Evolutionary conservation across 2,113 vertebrate species (phyloP).

Genomic region (Lethenteron camtschaticum): DNA sequence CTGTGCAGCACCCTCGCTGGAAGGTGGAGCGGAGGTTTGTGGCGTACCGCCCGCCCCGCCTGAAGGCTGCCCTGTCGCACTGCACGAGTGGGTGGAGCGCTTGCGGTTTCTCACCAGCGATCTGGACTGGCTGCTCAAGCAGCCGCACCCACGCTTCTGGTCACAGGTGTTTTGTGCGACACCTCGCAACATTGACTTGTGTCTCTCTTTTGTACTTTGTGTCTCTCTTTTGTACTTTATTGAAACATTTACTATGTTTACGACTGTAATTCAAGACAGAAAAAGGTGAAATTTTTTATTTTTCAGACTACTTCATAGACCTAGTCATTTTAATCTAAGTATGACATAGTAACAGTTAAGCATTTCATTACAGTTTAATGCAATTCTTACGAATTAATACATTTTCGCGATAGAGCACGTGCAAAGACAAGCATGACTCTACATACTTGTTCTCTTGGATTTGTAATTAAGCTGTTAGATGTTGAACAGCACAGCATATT

Average conservation of each 20-base stretch:
- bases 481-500: no score
- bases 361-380: no score
- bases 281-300: rapidly evolving
- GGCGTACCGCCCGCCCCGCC: conserved; percentile 48
- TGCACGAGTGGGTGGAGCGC: conserved; percentile 68
- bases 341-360: no score
- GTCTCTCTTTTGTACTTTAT: conserved; percentile 3
- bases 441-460: no score
- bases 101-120: conserved; percentile 60
- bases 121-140: conserved; percentile 64
- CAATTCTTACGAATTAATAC: no score
- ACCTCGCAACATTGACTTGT: neutral
- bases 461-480: no score
- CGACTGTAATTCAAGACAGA: neutral
- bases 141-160: conserved; percentile 87
- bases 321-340: neutral
- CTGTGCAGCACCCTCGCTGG: conserved; percentile 11
- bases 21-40: conserved; percentile 60
- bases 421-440: no score
- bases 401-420: no score
- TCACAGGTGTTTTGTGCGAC: conserved; percentile 50
- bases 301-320: neutral
- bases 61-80: conserved; percentile 31
- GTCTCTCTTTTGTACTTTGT: conserved; percentile 6
- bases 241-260: neutral